Evolutionary conservation across 2,888 invertebrate species (phyloP), one percentile per base, ranked within the genome.

Genomic region (Philhelius pedissequus): DNA sequence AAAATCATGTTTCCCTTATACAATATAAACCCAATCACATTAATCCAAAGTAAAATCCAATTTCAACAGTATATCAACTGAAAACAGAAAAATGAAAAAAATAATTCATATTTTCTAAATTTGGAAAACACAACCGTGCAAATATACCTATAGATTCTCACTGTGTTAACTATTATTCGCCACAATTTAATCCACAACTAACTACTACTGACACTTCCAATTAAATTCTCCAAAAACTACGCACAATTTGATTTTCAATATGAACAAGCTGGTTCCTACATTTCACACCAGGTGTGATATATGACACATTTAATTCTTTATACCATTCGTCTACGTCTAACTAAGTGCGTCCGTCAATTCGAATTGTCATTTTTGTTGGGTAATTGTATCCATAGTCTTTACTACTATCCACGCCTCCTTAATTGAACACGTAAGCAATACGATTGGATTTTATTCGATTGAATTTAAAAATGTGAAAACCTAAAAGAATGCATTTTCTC

Each of bases 61-160:
- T 40, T 62, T 58, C 56, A 48, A 70, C n/a, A n/a, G n/a, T n/a
- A 35, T 60, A 25, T 35, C 25, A 27, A 11, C 13, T 7, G 20
- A 38, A 13, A 43, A 13, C 27, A 45, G 30, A n/a, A 8, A 4
- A 35, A 9, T 25, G 13, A 18, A 18, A 25, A 22, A 76, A 64
- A 75, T 81, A 79, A 84, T 84, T 79, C 79, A 84, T 84, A 84
- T 70, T 84, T 84, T 11, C 79, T 79, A 70, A 71, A 70, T 66
- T 18, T 27, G 79, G 81, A 38, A 8, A 43, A 73, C 9, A 30
- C 64, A 77, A 40, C 66, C 58, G 52, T 62, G 62, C 54, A 77
- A n/a, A 71, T 66, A 25, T 52, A 43, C 43, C 7, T 22, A 38
- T 18, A 54, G 52, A 15, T 30, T 30, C 52, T 54, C 15, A 18